A percentile compares a stretch with the other conserved stretches of the same genome.
Conservation (phyloP, 2,113 vertebrate genomes). For the Muscicapa adusta region DNA sequence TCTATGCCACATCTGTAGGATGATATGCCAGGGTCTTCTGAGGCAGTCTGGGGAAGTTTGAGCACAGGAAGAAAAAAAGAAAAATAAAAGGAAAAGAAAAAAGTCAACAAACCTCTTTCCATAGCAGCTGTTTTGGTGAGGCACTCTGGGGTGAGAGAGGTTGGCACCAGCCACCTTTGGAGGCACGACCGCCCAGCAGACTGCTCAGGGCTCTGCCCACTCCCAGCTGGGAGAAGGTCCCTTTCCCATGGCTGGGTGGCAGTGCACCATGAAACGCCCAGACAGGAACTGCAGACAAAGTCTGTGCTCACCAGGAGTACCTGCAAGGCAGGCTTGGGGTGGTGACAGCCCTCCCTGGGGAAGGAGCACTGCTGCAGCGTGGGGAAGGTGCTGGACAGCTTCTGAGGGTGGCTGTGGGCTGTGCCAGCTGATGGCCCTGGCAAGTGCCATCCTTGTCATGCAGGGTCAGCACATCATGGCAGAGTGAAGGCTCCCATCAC, state of each 20-base stretch:
- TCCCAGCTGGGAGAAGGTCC: not conserved
- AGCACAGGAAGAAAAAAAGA: conserved; percentile 62
- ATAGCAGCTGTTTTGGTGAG: conserved; percentile 42
- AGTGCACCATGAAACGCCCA: rapidly evolving
- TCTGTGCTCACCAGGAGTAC: not conserved
- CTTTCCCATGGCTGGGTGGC: not conserved
- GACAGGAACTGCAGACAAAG: not conserved
- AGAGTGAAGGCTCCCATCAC: not conserved
- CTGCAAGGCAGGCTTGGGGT: not conserved
- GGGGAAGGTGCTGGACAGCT: not conserved
- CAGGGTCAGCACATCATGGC: not conserved
- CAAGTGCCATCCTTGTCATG: not conserved
- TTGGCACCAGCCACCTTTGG: not conserved
- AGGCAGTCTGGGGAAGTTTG: conserved; percentile 69
- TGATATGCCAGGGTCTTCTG: conserved; percentile 62
- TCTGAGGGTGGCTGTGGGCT: not conserved
- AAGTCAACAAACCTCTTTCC: conserved; percentile 34
- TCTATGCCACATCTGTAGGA: conserved; percentile 66
- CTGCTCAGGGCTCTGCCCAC: not conserved
- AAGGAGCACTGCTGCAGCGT: rapidly evolving
- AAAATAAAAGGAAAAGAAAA: conserved; percentile 22
- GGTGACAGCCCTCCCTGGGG: not conserved
- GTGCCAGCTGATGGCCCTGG: not conserved
- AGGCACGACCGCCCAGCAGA: not conserved
- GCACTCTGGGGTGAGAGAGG: not conserved